Base-by-base conservation (phyloP, 2,797 vertebrate genomes). In the Ispidina picta region DNA sequence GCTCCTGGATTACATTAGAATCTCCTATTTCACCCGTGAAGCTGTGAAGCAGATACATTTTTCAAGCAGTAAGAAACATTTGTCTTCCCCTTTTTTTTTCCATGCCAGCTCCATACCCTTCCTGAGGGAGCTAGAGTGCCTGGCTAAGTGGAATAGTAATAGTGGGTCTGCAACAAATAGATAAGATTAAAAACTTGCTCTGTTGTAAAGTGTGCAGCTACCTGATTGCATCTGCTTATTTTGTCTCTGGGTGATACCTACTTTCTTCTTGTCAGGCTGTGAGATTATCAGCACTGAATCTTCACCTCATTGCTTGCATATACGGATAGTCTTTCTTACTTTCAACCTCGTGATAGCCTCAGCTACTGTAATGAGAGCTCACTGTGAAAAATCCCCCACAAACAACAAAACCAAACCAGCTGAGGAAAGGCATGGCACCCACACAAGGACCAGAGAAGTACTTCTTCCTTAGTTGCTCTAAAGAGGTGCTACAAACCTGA, bases 141-240 rank as follows among this genome's bases (percentile, higher is more conserved):
- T 90, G 79, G 54, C 62, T 80, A 77, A 77, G 69, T 83, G 86
- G 65, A 90, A 89, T 91, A 83, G 69, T 85, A 95, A 80, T 62
- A 77, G 55, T 48, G 58, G 51, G 55, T 68, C 82, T 92, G 82
- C 76, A 93, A 72, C 59, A 86, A 84, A 91, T 9, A 89, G 78
- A 58, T 92, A 93, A 94, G 80, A 83, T 14, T 5, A 88, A 90
- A 92, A 94, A 76, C 73, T 80, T 86, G 64, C 55, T 84, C 51
- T 88, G 0, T 82, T 79, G 82, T 80, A 85, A 90, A 80, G 62
- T 22, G 35, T 83, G 79, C 43, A 87, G 76, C 82, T 78, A 75
- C 78, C 82, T 90, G 88, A 94, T 85, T 80, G 51, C 72, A 89
- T 92, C 86, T 95, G 59, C 64, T 73, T 90, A 60, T 86, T 94